These are phyloP conservation scores for Hozukius guyotensis DNA, from an alignment of 2,797 vertebrate genomes.

Conservation along the genomic window DNA sequence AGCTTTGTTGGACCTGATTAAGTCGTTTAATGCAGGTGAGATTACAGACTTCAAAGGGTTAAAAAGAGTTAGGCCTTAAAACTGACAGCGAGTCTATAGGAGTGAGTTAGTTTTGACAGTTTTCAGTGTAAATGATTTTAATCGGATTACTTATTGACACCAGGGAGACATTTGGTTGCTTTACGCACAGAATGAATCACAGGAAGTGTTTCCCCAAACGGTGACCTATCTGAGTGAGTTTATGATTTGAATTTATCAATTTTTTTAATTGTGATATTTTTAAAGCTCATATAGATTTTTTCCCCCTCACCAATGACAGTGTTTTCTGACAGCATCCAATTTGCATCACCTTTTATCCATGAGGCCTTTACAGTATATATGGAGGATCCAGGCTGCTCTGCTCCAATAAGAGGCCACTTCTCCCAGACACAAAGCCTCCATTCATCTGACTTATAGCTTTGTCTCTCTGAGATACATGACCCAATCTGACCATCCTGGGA, in stretches of 20 bases:
- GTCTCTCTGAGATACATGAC: constrained; percentile 46
- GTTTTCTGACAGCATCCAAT: not conserved
- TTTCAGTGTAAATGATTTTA: not conserved
- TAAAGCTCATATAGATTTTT: not conserved
- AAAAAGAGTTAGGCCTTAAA: not conserved
- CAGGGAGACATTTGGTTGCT: not conserved
- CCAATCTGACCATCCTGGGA: constrained; percentile 16
- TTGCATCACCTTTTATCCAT: constrained; percentile 15
- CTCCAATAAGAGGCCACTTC: constrained; percentile 36
- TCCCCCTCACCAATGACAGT: not conserved
- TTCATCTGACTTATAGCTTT: constrained; percentile 56
- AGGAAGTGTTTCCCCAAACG: not conserved
- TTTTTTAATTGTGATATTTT: not conserved
- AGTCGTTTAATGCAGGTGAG: too few species aligned
- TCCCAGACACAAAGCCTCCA: constrained; percentile 58
- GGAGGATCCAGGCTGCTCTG: constrained; percentile 12
- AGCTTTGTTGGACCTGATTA: not conserved
- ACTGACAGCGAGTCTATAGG: not conserved
- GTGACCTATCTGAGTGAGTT: not conserved
- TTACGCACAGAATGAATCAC: not conserved
- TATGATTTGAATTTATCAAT: not conserved
- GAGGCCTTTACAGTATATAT: not conserved
- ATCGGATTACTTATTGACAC: not conserved
- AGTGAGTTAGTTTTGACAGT: not conserved
- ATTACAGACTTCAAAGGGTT: not conserved